Evolutionary conservation across 2,113 vertebrate species (phyloP).

Genomic region (Chaenogobius annularis): DNA sequence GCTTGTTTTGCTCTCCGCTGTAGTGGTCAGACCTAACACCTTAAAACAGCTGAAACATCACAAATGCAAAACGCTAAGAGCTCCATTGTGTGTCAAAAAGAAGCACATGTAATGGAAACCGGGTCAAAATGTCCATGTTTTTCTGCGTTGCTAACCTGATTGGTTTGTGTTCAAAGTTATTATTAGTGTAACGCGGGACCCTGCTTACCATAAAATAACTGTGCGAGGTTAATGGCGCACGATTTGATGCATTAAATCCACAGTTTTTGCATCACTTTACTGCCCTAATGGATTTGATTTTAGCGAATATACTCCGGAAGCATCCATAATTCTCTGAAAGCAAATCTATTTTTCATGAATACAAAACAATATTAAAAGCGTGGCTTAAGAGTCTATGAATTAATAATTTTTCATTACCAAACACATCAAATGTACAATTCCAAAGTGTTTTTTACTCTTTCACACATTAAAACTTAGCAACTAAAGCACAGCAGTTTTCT

Average conservation of each 20-base stretch:
- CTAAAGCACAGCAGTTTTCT: background rate
- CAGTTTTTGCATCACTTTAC: conserved; percentile 65
- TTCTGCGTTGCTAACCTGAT: conserved; percentile 50
- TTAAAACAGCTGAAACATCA: conserved; percentile 64
- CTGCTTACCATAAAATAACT: conserved; percentile 74
- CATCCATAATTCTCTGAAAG: conserved; percentile 62
- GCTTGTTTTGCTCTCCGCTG: conserved; percentile 43
- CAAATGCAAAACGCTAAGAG: conserved; percentile 65
- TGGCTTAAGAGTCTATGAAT: conserved; percentile 62
- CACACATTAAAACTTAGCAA: background rate
- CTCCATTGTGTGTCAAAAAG: conserved; percentile 56
- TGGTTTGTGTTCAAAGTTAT: conserved; percentile 62
- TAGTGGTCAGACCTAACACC: conserved; percentile 48
- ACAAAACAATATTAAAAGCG: conserved; percentile 67
- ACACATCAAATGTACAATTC: conserved; percentile 49
- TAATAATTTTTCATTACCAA: conserved; percentile 49
- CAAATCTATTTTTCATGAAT: conserved; percentile 65
- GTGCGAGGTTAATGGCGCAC: conserved; percentile 74
- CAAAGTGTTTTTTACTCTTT: conserved; percentile 13
- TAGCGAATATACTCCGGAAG: conserved; percentile 61
- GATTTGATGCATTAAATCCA: conserved; percentile 75
- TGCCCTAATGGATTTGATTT: conserved; percentile 75
- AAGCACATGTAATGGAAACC: conserved; percentile 64
- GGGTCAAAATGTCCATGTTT: conserved; percentile 52
- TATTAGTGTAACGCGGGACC: conserved; percentile 63